A percentile compares a stretch with the other conserved stretches of the same genome.
phyloP scores from a whole-genome alignment of 1,140 invertebrate genomes.

The Plectus sambesii region DNA sequence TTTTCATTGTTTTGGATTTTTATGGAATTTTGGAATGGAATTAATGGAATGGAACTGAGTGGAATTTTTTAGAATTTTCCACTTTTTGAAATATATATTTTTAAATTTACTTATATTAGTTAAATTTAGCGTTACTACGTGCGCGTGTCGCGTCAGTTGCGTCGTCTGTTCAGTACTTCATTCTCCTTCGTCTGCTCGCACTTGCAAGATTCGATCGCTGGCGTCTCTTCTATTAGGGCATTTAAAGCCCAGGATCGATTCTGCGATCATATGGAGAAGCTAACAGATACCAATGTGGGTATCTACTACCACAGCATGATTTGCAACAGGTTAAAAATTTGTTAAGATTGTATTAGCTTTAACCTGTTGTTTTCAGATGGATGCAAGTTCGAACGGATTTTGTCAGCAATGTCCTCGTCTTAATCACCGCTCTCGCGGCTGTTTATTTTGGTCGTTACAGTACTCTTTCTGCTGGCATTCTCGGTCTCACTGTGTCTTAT shows the following conservation, averaged over 20 bases:
- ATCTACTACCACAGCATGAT: conserved; percentile 51
- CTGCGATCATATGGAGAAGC: conserved; percentile 40
- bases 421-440: conserved; percentile 74
- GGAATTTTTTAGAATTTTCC: no score
- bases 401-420: conserved; percentile 78
- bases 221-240: conserved; percentile 46
- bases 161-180: conserved; percentile 50
- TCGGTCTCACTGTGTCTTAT: conserved; percentile 78
- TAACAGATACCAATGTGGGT: conserved; percentile 48
- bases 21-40: no score
- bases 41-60: no score
- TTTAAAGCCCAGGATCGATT: conserved; percentile 42
- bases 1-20: no score
- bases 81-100: no score
- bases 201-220: conserved; percentile 53
- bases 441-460: conserved; percentile 59
- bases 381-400: conserved; percentile 77
- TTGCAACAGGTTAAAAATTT: no score
- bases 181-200: conserved; percentile 53
- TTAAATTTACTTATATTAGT: no score
- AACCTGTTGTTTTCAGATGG: no score
- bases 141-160: conserved; percentile 51
- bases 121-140: conserved; percentile 52
- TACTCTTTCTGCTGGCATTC: conserved; percentile 57
- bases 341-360: no score